Conservation (phyloP, 2,113 vertebrate species). For the Pteropus alecto region DNA sequence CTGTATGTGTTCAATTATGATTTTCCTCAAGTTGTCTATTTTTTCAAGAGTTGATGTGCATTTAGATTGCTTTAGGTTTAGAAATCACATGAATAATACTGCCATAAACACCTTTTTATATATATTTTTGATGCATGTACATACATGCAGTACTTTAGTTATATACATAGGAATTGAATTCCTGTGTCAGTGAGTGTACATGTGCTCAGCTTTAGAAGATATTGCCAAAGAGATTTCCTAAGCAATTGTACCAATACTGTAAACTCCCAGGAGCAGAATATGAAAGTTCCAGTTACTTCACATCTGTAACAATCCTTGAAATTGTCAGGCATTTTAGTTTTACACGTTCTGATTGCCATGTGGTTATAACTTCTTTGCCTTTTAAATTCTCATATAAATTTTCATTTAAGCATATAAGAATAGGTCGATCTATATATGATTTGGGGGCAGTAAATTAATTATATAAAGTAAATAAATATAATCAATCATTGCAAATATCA, state of each 20-base stretch:
- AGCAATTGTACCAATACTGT: not conserved
- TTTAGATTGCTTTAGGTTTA: not conserved
- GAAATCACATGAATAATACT: not conserved
- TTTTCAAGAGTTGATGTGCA: not conserved
- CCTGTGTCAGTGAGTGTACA: not conserved
- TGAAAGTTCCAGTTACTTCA: not conserved
- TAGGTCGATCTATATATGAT: not conserved
- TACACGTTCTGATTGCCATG: not conserved
- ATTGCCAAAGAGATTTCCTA: conserved; percentile 27
- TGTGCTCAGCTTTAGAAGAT: not conserved
- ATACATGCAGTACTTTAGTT: not conserved
- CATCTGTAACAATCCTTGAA: not conserved
- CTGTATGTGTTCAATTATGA: not conserved
- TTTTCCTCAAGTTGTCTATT: not conserved
- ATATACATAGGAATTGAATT: not conserved
- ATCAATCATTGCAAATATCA: not conserved
- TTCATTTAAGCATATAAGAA: not conserved
- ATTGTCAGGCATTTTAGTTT: not conserved
- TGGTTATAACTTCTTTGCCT: not conserved
- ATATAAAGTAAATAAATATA: not conserved
- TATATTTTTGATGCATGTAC: not conserved
- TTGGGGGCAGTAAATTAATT: not conserved
- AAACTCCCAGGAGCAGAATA: not conserved
- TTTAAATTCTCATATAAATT: not conserved
- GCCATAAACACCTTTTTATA: not conserved